Evolutionary conservation across 2,888 invertebrate species (phyloP).

Genomic region (Eulithis testata): DNA sequence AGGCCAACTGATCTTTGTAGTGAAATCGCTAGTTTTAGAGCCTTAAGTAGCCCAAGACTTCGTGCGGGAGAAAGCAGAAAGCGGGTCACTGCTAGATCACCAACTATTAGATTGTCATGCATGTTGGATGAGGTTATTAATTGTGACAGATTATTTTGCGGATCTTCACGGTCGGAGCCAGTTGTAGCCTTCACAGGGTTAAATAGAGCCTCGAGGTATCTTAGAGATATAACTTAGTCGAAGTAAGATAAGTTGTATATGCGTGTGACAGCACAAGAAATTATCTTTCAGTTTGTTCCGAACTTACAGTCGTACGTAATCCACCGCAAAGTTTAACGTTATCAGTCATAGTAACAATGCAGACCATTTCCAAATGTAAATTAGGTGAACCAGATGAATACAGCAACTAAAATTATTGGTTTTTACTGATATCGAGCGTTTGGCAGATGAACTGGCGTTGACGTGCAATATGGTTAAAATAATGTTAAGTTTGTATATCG

Average conservation of each 20-base stretch:
- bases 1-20: background rate
- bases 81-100: conserved; percentile 78
- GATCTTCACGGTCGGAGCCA: conserved; percentile 25
- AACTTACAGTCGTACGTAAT: too few relatives aligned
- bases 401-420: background rate
- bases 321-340: too few relatives aligned
- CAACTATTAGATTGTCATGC: conserved; percentile 81
- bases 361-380: too few relatives aligned
- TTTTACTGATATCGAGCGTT: background rate
- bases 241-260: background rate
- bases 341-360: too few relatives aligned
- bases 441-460: too few relatives aligned
- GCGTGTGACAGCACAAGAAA: background rate
- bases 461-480: too few relatives aligned
- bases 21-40: conserved; percentile 38
- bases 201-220: conserved; percentile 1
- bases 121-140: conserved; percentile 80
- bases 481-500: too few relatives aligned
- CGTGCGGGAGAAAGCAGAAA: conserved; percentile 82
- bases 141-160: conserved; percentile 73
- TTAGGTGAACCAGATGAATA: background rate
- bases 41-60: conserved; percentile 66
- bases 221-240: background rate
- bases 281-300: too few relatives aligned
- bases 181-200: conserved; percentile 9